Base-by-base conservation (phyloP, 2,113 vertebrate genomes). In the Leuciscus idus region DNA sequence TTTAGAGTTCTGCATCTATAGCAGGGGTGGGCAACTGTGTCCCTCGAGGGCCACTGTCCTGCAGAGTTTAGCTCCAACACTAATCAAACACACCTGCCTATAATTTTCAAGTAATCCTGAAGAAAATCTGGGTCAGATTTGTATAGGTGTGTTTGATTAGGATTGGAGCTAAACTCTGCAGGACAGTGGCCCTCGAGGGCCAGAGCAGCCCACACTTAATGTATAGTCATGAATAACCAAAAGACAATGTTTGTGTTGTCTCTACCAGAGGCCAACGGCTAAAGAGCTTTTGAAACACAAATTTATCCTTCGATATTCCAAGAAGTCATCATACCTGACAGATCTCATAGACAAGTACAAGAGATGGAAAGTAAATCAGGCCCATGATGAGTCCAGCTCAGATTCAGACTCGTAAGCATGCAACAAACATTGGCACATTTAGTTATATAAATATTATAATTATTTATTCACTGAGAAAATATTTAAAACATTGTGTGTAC, bases 201-300 rank as follows among this genome's bases (percentile, higher is more conserved):
- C 62, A 30, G 62, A n/a, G 28, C 6, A 19, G 19, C 68, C 68
- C 68, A 72, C 2, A 36, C 36, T 19, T 12, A 36, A 72, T 39
- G 9, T 43, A 43, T 43, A 73, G 21, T 13, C 10, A 72, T 43
- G 36, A 23, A 23, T 23, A 43, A 72, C 39, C 33, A 72, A 72
- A 72, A 72, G 68, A 39, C 9, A 8, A 48, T 83, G 72, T 43
- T 11, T 10, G 6, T 33, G 8, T 50, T 88, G 68, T 76, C 33
- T n/a, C 52, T 77, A 15, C 74, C 89, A 99, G 98, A 98, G 98
- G 92, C 98, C 98, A 76, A 96, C 97, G 2, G 98, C 98, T 90
- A 99, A 98, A 94, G 98, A 99, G 90, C 94, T 99, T 83, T 91
- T 99, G 89, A 99, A 97, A 93, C 98, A 99, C 89, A 99, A 96